phyloP scores from a whole-genome alignment of 2,888 invertebrate genomes.

The Eilema caniola region DNA sequence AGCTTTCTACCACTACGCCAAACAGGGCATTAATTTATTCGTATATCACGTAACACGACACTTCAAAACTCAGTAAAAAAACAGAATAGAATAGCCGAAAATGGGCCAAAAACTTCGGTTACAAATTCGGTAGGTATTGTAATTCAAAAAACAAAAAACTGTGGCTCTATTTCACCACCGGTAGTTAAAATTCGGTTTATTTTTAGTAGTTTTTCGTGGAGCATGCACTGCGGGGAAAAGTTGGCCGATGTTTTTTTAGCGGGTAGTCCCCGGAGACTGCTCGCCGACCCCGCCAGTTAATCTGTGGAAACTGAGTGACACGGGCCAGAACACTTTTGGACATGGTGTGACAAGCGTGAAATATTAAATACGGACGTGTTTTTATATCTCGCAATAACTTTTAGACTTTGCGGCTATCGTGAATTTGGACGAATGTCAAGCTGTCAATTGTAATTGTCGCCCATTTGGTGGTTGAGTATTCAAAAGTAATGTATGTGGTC shows the following conservation, averaged over 20 bases:
- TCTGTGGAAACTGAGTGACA: conserved; percentile 51
- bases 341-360: conserved; percentile 48
- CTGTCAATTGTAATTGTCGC: neutral
- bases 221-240: conserved; percentile 45
- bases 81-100: conserved; percentile 31
- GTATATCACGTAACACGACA: neutral
- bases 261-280: conserved; percentile 37
- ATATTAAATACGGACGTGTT: conserved; percentile 48
- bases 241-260: conserved; percentile 37
- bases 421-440: neutral
- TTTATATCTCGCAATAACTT: conserved; percentile 21
- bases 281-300: conserved; percentile 51
- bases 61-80: neutral
- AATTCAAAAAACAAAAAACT: conserved; percentile 47
- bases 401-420: neutral
- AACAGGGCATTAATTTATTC: neutral
- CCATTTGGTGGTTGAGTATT: neutral
- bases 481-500: too few relatives aligned
- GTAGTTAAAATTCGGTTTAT: conserved; percentile 63
- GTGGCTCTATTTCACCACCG: conserved; percentile 52
- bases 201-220: conserved; percentile 58
- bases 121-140: conserved; percentile 43
- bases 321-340: conserved; percentile 42
- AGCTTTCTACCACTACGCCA: too few relatives aligned
- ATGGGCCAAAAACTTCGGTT: conserved; percentile 37